Evolutionary conservation across 2,797 vertebrate genomes (phyloP).

Genomic region (Todus mexicanus): DNA sequence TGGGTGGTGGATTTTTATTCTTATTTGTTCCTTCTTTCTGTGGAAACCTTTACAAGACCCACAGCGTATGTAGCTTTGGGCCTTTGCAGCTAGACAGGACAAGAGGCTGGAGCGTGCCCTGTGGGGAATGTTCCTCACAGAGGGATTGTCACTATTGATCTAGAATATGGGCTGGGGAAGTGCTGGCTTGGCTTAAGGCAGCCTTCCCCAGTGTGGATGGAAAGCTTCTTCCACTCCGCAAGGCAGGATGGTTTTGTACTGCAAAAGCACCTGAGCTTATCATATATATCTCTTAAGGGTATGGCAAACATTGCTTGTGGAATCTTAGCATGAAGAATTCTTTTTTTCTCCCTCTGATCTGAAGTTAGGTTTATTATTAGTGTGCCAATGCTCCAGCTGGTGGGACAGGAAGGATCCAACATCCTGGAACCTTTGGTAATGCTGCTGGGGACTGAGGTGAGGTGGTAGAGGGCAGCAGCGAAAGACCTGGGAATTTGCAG

Average conservation of each 20-base stretch:
- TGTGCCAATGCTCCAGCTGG: background rate
- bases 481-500: background rate
- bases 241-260: background rate
- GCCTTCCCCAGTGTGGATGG: background rate
- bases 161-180: background rate
- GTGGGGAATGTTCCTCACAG: background rate
- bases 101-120: rapidly evolving
- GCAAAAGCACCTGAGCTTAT: background rate
- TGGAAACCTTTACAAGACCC: background rate
- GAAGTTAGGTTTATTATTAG: background rate
- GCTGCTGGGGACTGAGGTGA: background rate
- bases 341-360: background rate
- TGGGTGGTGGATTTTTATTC: background rate
- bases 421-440: background rate
- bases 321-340: background rate
- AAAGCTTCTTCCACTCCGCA: background rate
- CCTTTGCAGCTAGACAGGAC: background rate
- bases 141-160: background rate
- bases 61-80: rapidly evolving
- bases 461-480: background rate
- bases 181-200: background rate
- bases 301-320: background rate
- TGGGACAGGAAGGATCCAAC: background rate
- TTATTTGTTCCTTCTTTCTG: background rate
- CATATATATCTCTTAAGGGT: background rate